Conservation (phyloP, 2,888 invertebrate species). For the Drosophila meridiana region DNA sequence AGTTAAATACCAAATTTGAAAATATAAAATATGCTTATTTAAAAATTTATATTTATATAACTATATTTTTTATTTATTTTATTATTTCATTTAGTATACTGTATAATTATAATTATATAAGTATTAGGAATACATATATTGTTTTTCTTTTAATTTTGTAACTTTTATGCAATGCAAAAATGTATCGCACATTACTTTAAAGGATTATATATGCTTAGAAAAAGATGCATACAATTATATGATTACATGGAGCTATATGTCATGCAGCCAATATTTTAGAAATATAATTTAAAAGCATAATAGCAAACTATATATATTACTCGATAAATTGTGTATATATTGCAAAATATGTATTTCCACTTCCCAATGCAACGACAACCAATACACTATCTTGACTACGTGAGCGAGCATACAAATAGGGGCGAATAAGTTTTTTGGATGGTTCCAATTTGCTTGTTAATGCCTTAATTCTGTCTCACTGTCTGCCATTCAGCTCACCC, state of each 20-base stretch:
- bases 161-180: too few species aligned
- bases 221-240: too few species aligned
- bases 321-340: neutral
- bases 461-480: slow-evolving; percentile 15
- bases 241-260: too few species aligned
- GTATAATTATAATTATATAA: too few species aligned
- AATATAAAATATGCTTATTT: neutral
- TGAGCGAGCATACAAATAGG: neutral
- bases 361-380: neutral
- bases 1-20: neutral
- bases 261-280: too few species aligned
- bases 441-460: slow-evolving; percentile 32
- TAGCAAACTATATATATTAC: neutral
- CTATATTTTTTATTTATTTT: too few species aligned
- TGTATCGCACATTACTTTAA: too few species aligned
- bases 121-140: too few species aligned
- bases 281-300: too few species aligned
- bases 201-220: too few species aligned
- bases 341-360: neutral
- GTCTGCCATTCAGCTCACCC: neutral
- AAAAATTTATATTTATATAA: neutral
- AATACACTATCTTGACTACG: neutral
- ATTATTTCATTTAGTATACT: too few species aligned
- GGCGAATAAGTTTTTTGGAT: slow-evolving; percentile 30
- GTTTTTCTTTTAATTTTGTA: too few species aligned